Conservation (phyloP, 2,113 vertebrate genomes). For the Prolemur simus region DNA sequence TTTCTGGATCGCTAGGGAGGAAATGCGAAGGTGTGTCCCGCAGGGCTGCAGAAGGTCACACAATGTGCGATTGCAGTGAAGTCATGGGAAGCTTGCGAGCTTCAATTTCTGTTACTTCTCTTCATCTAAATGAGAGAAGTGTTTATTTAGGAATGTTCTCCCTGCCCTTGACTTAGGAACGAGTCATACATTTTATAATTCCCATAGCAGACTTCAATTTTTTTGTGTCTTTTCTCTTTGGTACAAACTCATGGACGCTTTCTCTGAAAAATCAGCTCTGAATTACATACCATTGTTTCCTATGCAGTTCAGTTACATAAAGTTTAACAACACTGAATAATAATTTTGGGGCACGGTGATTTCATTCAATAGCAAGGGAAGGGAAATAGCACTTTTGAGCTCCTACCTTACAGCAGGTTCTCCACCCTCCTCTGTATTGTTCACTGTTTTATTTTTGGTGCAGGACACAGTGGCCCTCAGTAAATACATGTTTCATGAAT, state of each 20-base stretch:
- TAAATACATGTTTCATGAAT: neutral
- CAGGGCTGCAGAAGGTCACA: conserved; percentile 78
- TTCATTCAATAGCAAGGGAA: neutral
- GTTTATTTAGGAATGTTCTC: conserved; percentile 78
- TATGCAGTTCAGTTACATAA: neutral
- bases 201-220: neutral
- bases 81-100: conserved; percentile 83
- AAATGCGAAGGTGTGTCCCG: conserved; percentile 82
- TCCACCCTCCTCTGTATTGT: neutral
- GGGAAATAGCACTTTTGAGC: neutral
- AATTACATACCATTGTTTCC: neutral
- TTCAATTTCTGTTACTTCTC: conserved; percentile 77
- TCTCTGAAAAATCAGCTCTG: neutral
- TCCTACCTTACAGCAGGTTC: neutral
- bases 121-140: conserved; percentile 80
- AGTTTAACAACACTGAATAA: neutral
- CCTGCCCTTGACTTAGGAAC: conserved; percentile 60
- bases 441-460: neutral
- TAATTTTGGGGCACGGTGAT: neutral
- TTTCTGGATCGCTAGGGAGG: conserved; percentile 61
- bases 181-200: conserved; percentile 30
- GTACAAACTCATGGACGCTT: neutral
- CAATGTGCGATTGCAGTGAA: conserved; percentile 78
- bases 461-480: neutral
- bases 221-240: conserved; percentile 6